Percentiles rank a stretch among this genome's conserved stretches.
Conservation (phyloP, 1,140 invertebrate species). For the Brachionus asplanchnoidis region DNA sequence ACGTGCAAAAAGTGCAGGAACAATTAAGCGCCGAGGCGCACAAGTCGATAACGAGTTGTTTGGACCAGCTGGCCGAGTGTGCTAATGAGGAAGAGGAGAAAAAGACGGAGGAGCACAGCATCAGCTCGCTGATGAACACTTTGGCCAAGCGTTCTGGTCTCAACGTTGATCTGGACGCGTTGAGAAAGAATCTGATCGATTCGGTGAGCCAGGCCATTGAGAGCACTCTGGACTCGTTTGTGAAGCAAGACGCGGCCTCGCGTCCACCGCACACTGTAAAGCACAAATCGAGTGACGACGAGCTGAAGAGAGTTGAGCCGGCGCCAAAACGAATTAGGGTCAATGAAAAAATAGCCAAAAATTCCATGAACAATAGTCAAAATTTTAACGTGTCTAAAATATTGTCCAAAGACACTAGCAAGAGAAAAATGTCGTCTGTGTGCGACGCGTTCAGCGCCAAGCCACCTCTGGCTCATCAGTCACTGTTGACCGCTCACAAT, state of each 20-base stretch:
- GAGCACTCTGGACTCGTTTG: background rate
- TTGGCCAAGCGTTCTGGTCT: background rate
- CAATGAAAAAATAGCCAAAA: slow-evolving; percentile 20
- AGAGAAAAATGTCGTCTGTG: background rate
- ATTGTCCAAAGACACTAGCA: background rate
- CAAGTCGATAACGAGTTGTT: background rate
- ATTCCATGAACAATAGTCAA: slow-evolving; percentile 6
- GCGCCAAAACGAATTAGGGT: background rate
- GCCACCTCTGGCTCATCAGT: background rate
- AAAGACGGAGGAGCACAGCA: background rate
- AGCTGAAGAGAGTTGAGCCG: background rate
- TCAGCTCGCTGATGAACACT: slow-evolving; percentile 1
- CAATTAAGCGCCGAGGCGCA: background rate
- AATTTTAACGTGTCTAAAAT: slow-evolving; percentile 32
- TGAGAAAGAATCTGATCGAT: background rate
- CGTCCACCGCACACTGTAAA: background rate
- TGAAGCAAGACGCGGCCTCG: background rate
- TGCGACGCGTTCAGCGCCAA: background rate
- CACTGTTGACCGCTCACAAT: background rate
- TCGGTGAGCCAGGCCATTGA: background rate
- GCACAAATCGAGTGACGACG: background rate
- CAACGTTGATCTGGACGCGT: background rate
- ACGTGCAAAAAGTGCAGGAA: background rate
- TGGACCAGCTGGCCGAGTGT: background rate
- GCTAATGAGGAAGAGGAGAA: background rate